Evolutionary conservation across 1,140 invertebrate species (phyloP), one percentile per base, ranked within the genome.

Genomic region (Nilaparvata lugens): DNA sequence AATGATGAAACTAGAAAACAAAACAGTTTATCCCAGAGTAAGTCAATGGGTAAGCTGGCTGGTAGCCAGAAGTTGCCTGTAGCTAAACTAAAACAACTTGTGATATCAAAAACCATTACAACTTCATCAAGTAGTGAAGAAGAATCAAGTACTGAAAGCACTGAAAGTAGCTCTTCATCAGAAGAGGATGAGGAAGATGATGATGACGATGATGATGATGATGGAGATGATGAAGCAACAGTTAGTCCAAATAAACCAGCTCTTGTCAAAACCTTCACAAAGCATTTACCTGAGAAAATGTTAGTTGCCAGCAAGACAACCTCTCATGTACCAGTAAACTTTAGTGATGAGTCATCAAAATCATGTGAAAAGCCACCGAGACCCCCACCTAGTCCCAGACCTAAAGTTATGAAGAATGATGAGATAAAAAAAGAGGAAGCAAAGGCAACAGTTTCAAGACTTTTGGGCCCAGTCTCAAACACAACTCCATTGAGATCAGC

Each of bases 371-470:
- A 78, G 69, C 79, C 79, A 6, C 75, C 75, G 1, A 78, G 77
- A 67, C 77, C 78, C 28, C 70, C 73, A 4, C 77, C 79, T 0
- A 76, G 73, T 66, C 69, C 75, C 3, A 73, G 73, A 72, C 28
- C 14, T n/a, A 31, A 38, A 16, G 55, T 51, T 1, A 9, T 35
- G 31, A 45, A 21, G 9, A 21, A 35, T 16, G 52, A 43, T 35
- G 59, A 60, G 11, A 35, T 45, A 11, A n/a, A 25, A 24, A 52
- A 35, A 28, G 82, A 85, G 69, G 83, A 87, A 65, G 81, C 83
- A 0, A 87, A 87, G 69, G 83, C 83, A 3, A 85, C 86, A 67
- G 71, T 89, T 43, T 83, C 86, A 70, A 73, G 84, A 69, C 84
- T 83, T 14, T 68, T 86, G 57, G 82, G 81, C 31, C 84, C 85